Percentiles rank a stretch among this genome's conserved stretches.
phyloP scores from a whole-genome alignment of 2,888 invertebrate species.

The Arge pagana region DNA sequence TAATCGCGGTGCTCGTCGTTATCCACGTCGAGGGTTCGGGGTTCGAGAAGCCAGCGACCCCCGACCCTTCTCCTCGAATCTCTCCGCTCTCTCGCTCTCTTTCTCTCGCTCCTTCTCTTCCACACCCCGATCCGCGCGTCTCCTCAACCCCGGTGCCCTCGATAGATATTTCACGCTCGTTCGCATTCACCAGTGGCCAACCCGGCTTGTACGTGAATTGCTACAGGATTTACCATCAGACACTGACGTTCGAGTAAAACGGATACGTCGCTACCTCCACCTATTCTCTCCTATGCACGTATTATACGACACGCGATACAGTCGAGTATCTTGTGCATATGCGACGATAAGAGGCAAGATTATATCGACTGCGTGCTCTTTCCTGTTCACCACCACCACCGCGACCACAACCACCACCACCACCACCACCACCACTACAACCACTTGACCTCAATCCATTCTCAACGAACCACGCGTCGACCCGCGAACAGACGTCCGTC shows the following conservation, averaged over 20 bases:
- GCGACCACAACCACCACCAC: too few species aligned
- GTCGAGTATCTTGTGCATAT: neutral
- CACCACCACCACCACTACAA: too few species aligned
- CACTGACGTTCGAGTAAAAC: neutral
- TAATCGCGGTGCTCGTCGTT: conserved; percentile 11
- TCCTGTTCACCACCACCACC: conserved; percentile 23
- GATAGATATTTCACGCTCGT: conserved; percentile 21
- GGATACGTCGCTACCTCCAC: neutral
- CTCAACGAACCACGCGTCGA: conserved; percentile 10
- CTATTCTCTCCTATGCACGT: neutral
- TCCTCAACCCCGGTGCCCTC: conserved; percentile 5
- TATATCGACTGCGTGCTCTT: conserved; percentile 29
- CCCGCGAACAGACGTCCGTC: conserved; percentile 4
- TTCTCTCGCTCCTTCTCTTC: neutral
- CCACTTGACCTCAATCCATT: conserved; percentile 30
- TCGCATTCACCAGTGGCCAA: conserved; percentile 11
- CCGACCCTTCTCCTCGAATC: too few species aligned
- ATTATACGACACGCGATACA: neutral
- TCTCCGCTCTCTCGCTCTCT: neutral
- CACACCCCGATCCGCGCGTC: conserved; percentile 4
- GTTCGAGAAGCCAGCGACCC: too few species aligned
- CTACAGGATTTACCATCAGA: neutral
- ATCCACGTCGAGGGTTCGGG: conserved; percentile 13
- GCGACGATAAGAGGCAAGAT: conserved; percentile 18
- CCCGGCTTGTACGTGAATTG: conserved; percentile 7